A percentile compares a stretch with the other conserved stretches of the same genome.
phyloP scores from a whole-genome alignment of 2,113 vertebrate genomes.

The Silurus glanis region DNA sequence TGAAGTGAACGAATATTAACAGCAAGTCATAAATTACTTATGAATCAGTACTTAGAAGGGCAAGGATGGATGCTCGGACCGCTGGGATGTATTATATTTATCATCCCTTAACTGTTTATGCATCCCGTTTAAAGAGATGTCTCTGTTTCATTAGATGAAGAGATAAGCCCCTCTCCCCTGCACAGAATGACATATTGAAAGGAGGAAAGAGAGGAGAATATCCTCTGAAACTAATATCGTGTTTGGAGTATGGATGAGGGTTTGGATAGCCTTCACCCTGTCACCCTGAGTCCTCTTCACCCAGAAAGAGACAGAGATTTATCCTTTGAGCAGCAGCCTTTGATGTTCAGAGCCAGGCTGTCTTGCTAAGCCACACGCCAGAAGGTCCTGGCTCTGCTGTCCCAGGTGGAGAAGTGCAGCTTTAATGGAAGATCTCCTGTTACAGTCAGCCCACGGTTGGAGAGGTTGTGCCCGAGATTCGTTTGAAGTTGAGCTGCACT shows the following conservation, averaged over 20 bases:
- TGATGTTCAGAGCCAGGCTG: conserved; percentile 48
- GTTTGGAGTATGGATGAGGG: conserved; percentile 32
- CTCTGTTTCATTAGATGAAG: conserved; percentile 23
- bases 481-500: conserved; percentile 50
- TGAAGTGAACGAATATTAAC: not conserved
- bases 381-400: conserved; percentile 55
- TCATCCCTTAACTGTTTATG: not conserved
- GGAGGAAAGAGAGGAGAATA: conserved; percentile 4
- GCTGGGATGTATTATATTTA: not conserved
- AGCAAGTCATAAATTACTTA: not conserved
- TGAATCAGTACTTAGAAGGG: not conserved
- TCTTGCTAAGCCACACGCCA: conserved; percentile 49
- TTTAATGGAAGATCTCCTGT: conserved; percentile 53
- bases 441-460: conserved; percentile 42
- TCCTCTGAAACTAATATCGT: conserved; percentile 46
- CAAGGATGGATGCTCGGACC: not conserved
- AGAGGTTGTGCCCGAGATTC: conserved; percentile 39
- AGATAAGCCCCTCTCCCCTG: conserved; percentile 32
- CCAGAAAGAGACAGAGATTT: conserved; percentile 26
- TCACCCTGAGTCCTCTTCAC: conserved; percentile 47
- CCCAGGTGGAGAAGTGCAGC: conserved; percentile 53
- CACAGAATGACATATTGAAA: conserved; percentile 36
- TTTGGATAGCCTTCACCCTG: conserved; percentile 48
- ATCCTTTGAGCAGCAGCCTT: conserved; percentile 39
- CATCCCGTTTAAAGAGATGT: not conserved